Conservation (phyloP, 1,140 invertebrate genomes). For the Drosophila burlai region DNA sequence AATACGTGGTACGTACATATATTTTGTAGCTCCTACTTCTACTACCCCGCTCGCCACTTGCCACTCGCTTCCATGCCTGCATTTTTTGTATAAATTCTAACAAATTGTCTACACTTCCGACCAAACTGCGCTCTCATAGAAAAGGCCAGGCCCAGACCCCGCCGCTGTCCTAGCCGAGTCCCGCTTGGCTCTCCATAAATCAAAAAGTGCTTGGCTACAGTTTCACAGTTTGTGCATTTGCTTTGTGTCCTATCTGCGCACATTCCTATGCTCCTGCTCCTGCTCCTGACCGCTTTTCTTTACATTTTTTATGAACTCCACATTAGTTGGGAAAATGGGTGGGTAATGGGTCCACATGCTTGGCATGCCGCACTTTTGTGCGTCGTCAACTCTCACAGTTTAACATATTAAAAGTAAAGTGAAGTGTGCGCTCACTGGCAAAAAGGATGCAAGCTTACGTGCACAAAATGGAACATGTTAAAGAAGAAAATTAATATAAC, state of each 20-base stretch:
- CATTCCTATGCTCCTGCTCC: constrained; percentile 25
- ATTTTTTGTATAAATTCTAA: constrained; percentile 82
- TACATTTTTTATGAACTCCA: constrained; percentile 66
- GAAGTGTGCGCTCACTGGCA: constrained; percentile 42
- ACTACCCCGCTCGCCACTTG: not conserved
- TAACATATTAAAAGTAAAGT: constrained; percentile 78
- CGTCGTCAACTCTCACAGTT: constrained; percentile 65
- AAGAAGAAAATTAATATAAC: not conserved
- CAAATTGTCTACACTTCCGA: constrained; percentile 82
- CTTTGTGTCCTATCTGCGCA: constrained; percentile 63
- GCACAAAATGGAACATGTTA: not conserved
- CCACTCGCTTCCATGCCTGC: constrained; percentile 44
- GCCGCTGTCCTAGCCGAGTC: constrained; percentile 18
- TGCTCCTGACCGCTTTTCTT: constrained; percentile 29
- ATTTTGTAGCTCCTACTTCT: not conserved
- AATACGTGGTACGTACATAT: constrained; percentile 6
- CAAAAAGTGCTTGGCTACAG: constrained; percentile 82
- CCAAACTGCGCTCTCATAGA: constrained; percentile 48
- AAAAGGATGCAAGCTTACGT: not conserved
- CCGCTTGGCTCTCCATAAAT: constrained; percentile 70
- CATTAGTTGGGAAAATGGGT: constrained; percentile 14
- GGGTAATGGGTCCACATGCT: constrained; percentile 70
- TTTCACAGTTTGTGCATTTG: constrained; percentile 79
- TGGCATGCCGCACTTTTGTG: constrained; percentile 77
- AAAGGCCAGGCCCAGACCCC: constrained; percentile 1